Percentiles rank a stretch among this genome's conserved stretches.
Evolutionary conservation across 2,797 vertebrate species (phyloP).

Genomic region (Malacoctenus gilli): DNA sequence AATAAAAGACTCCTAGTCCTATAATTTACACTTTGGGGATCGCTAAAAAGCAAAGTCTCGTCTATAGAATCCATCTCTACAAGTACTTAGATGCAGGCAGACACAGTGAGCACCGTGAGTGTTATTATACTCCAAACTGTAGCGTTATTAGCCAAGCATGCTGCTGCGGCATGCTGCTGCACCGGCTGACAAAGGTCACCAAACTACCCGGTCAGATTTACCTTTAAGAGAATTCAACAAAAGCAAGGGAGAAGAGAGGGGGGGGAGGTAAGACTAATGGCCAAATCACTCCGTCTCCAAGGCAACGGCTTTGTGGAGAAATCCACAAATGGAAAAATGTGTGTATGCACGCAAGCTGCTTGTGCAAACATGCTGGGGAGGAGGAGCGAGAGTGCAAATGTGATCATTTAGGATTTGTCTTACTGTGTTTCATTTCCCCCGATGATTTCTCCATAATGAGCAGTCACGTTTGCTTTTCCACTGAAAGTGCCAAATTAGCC

Average conservation of each 20-base stretch:
- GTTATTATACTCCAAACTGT: neutral
- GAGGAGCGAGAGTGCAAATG: too few species aligned
- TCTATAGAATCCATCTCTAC: too few species aligned
- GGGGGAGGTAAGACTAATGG: slow-evolving; percentile 44
- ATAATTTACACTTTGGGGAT: too few species aligned
- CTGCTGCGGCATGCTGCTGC: slow-evolving; percentile 6
- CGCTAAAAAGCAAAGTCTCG: too few species aligned
- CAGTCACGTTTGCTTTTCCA: neutral
- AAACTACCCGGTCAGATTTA: slow-evolving; percentile 45
- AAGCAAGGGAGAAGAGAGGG: slow-evolving; percentile 15
- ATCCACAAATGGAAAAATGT: slow-evolving; percentile 35
- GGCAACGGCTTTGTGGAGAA: slow-evolving; percentile 58
- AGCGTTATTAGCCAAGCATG: slow-evolving; percentile 2
- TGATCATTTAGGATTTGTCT: too few species aligned
- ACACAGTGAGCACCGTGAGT: too few species aligned
- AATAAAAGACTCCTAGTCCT: too few species aligned
- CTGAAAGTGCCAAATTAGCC: neutral
- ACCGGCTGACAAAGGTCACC: slow-evolving; percentile 39
- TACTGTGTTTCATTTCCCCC: too few species aligned
- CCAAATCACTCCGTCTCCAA: slow-evolving; percentile 59
- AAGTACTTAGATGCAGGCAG: too few species aligned
- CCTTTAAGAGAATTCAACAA: slow-evolving; percentile 56
- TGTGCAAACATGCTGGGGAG: slow-evolving; percentile 21
- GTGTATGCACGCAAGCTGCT: slow-evolving; percentile 12
- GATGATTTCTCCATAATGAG: neutral